phyloP scores from a whole-genome alignment of 2,797 vertebrate species.

The Sebastiscus albofasciatus region DNA sequence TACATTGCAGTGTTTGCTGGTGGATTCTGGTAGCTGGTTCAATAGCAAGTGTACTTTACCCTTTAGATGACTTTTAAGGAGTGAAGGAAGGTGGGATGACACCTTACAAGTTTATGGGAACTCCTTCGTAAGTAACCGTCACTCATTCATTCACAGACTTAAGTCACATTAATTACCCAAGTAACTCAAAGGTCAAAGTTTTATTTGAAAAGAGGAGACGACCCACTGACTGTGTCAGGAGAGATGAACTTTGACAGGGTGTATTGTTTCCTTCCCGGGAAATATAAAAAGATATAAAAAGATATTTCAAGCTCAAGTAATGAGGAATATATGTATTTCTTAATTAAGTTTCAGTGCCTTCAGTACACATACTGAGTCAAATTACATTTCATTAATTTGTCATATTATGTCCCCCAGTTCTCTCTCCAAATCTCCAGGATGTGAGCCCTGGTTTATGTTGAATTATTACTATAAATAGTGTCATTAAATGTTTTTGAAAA shows the following conservation, averaged over 20 bases:
- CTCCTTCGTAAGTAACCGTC: background rate
- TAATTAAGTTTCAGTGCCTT: background rate
- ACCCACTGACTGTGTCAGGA: background rate
- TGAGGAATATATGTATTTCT: background rate
- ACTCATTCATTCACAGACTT: conserved; percentile 70
- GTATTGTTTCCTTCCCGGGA: conserved; percentile 30
- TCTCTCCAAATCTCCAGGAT: background rate
- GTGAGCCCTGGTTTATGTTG: background rate
- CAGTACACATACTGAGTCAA: background rate
- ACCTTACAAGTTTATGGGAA: conserved; percentile 40
- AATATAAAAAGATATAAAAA: conserved; percentile 15
- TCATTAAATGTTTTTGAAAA: background rate
- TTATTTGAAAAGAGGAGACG: background rate
- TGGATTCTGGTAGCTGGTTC: background rate
- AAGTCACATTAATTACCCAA: conserved; percentile 30
- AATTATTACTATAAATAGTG: background rate
- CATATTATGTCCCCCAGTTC: background rate
- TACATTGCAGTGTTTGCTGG: background rate
- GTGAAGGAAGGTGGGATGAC: conserved; percentile 25
- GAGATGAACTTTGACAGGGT: conserved; percentile 66
- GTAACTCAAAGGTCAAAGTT: conserved; percentile 26
- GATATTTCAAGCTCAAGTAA: background rate
- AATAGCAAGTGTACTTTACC: conserved; percentile 23
- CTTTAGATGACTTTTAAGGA: conserved; percentile 14
- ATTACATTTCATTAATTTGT: background rate